These are phyloP conservation scores for Megalopta genalis DNA, from an alignment of 1,140 invertebrate genomes.

Conservation along the genomic window DNA sequence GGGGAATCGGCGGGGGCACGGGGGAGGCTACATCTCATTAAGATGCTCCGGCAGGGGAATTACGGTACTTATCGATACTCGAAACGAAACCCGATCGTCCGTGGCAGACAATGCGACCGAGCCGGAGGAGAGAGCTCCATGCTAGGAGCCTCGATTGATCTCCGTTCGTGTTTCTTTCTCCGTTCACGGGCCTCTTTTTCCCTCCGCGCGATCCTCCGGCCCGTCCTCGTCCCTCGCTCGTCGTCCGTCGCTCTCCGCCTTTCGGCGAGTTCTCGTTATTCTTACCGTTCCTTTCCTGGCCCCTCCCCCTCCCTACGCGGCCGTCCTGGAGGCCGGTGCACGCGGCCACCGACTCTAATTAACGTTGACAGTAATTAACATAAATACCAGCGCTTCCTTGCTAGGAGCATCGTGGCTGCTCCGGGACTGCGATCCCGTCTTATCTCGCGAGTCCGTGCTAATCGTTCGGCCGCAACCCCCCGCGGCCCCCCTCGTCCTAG, in stretches of 20 bases:
- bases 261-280: conserved; percentile 41
- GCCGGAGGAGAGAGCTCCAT: conserved; percentile 18
- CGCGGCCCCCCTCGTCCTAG: conserved; percentile 56
- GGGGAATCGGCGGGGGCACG: background rate
- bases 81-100: conserved; percentile 64
- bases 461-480: conserved; percentile 66
- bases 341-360: conserved; percentile 72
- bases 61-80: conserved; percentile 70
- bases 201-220: background rate
- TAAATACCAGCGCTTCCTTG: conserved; percentile 77
- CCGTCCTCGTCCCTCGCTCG: background rate
- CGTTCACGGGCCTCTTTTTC: conserved; percentile 25
- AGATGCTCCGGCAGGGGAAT: conserved; percentile 64
- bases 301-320: background rate
- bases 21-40: conserved; percentile 64
- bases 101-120: conserved; percentile 53
- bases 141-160: conserved; percentile 50
- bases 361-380: conserved; percentile 80
- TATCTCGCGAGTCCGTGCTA: conserved; percentile 73
- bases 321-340: conserved; percentile 35
- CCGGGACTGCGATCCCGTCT: conserved; percentile 55
- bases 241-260: background rate
- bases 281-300: conserved; percentile 18
- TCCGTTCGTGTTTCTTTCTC: conserved; percentile 47
- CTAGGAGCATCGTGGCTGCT: conserved; percentile 50